These are phyloP conservation scores for Acrobasis repandana DNA, from an alignment of 2,888 invertebrate genomes.

Conservation along the genomic window DNA sequence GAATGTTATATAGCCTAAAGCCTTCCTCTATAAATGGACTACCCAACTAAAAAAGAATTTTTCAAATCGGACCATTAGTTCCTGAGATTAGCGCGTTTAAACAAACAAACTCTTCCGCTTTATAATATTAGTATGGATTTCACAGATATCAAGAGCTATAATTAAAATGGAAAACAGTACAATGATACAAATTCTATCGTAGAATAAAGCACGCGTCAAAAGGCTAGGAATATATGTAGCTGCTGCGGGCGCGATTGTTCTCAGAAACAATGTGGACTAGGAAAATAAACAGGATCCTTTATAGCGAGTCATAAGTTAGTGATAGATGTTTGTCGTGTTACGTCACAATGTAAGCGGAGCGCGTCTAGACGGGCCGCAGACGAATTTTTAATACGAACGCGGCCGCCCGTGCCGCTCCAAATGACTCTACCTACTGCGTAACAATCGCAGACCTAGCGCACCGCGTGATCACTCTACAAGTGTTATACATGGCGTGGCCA, in stretches of 20 bases:
- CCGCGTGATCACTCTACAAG: neutral
- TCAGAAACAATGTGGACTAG: constrained; percentile 1
- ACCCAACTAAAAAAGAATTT: too few relatives aligned
- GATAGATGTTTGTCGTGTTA: constrained; percentile 53
- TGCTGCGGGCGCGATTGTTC: neutral
- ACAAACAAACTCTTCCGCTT: too few relatives aligned
- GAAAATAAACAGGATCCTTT: constrained; percentile 16
- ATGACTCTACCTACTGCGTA: constrained; percentile 31
- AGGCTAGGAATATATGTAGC: neutral
- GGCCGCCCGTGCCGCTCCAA: constrained; percentile 37
- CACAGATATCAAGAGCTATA: neutral
- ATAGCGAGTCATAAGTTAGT: constrained; percentile 34
- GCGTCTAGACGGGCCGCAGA: constrained; percentile 75
- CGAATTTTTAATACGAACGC: constrained; percentile 65
- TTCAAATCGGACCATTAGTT: too few relatives aligned
- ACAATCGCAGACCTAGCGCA: constrained; percentile 23
- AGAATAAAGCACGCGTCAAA: neutral
- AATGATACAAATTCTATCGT: neutral
- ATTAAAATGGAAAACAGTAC: neutral
- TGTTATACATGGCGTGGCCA: too few relatives aligned
- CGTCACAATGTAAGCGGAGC: constrained; percentile 59
- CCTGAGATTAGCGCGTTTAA: too few relatives aligned
- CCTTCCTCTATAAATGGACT: too few relatives aligned
- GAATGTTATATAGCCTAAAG: too few relatives aligned
- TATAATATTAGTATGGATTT: neutral